Evolutionary conservation across 2,113 vertebrate genomes (phyloP), one percentile per base, ranked within the genome.

Genomic region (Sinocyclocheilus anshuiensis): DNA sequence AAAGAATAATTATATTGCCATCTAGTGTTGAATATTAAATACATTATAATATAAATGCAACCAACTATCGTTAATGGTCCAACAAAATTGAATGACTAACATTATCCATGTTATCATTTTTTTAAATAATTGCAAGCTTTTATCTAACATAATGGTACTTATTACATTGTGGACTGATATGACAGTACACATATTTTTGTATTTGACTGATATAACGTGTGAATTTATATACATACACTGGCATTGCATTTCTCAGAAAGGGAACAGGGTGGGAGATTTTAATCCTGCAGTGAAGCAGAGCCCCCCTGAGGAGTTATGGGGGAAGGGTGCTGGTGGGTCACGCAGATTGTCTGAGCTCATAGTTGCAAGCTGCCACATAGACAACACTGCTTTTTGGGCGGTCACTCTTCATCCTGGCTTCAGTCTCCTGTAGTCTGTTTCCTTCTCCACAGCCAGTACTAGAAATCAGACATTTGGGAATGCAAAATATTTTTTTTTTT

Each of bases 321-420:
- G 80, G 79, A 76, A 77, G 80, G 86, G 86, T 29, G 79, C 63
- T 72, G 72, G 12, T 63, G 69, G 55, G 26, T 57, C 69, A 84
- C 13, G 9, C 16, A 74, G 36, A 55, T 24, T 82, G 78, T 29
- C 48, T 65, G 24, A 48, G 78, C 29, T 57, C 45, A 59, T 39
- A 74, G 0, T 2, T 42, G 24, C 11, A n/a, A 75, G n/a, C 76
- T 79, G 50, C 39, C 50, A 80, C 48, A 80, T 61, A 86, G 16
- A 81, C 85, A 82, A 53, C 26, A 20, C 71, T 86, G 85, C 45
- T 75, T 81, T 86, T 50, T 16, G 24, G 20, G 18, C 29, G 29
- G 20, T 55, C 15, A 77, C 45, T 10, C 55, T 83, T 61, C 42
- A 67, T n/a, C 72, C 24, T 20, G 0, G 26, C 72, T 22, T 77